phyloP scores from a whole-genome alignment of 2,797 vertebrate species.

The Melanotaenia nigrans region DNA sequence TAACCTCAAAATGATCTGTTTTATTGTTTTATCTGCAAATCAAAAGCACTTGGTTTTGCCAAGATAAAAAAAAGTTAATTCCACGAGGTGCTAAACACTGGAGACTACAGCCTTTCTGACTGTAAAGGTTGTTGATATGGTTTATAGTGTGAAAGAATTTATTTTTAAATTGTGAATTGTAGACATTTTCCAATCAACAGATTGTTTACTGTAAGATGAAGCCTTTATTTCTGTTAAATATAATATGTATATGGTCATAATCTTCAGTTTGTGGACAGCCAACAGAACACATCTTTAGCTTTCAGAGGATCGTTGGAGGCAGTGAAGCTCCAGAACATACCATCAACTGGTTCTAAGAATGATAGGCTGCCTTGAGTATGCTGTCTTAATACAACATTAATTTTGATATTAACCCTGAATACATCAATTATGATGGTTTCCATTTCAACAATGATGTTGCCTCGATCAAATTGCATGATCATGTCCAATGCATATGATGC shows the following conservation, averaged over 20 bases:
- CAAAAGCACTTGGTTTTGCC: slow-evolving; percentile 58
- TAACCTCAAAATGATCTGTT: too few species aligned
- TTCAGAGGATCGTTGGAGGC: slow-evolving; percentile 69
- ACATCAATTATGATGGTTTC: neutral
- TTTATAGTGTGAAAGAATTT: too few species aligned
- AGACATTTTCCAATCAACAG: neutral
- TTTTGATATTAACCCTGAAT: slow-evolving; percentile 63
- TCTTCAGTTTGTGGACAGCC: slow-evolving; percentile 79
- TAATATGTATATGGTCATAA: neutral
- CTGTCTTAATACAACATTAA: slow-evolving; percentile 38
- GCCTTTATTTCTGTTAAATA: neutral
- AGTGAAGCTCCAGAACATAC: slow-evolving; percentile 9
- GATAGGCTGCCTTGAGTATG: accelerated
- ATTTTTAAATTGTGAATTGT: too few species aligned
- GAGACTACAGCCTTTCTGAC: slow-evolving; percentile 42
- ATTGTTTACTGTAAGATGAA: neutral
- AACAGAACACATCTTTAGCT: accelerated
- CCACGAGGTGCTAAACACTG: slow-evolving; percentile 52
- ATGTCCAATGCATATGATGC: slow-evolving; percentile 72
- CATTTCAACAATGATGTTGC: slow-evolving; percentile 75
- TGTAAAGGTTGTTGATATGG: too few species aligned
- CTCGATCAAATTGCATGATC: slow-evolving; percentile 70
- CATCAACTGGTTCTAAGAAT: slow-evolving; percentile 67
- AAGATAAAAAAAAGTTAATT: slow-evolving; percentile 74
- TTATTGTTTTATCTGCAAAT: slow-evolving; percentile 13